phyloP scores from a whole-genome alignment of 2,113 vertebrate species.

The Eretmodus cyanostictus region DNA sequence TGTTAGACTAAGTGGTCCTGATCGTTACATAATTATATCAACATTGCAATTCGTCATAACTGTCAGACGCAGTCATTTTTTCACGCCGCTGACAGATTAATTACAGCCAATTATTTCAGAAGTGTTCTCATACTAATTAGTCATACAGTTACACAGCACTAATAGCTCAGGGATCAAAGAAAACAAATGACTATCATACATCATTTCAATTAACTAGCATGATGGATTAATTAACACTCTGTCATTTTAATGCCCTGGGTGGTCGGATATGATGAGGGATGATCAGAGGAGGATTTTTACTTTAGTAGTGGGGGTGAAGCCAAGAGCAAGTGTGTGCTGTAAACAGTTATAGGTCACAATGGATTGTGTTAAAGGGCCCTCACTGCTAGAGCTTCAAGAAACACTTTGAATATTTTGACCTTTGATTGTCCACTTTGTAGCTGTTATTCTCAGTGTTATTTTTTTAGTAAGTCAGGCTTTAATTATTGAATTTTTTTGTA shows the following conservation, averaged over 20 bases:
- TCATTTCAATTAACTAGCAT: conserved; percentile 71
- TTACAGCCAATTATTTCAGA: conserved; percentile 73
- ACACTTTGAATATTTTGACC: not conserved
- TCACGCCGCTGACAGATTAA: conserved; percentile 68
- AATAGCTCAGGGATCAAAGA: conserved; percentile 69
- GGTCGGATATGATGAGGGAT: conserved; percentile 46
- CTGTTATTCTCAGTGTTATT: not conserved
- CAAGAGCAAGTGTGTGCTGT: not conserved
- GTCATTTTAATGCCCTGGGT: conserved; percentile 60
- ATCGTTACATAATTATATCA: conserved; percentile 65
- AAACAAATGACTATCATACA: conserved; percentile 75
- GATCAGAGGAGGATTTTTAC: conserved; percentile 25
- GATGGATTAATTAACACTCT: conserved; percentile 71
- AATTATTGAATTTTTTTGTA: not conserved
- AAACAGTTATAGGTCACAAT: not conserved
- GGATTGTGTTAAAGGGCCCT: not conserved
- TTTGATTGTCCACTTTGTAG: not conserved
- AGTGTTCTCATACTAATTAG: conserved; percentile 72
- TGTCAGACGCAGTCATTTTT: conserved; percentile 62
- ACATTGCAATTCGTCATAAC: conserved; percentile 68
- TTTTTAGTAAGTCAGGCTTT: not conserved
- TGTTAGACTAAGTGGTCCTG: not conserved
- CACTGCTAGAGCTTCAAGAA: not conserved
- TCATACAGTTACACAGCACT: conserved; percentile 69
- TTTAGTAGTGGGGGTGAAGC: conserved; percentile 6